A percentile compares a stretch with the other conserved stretches of the same genome.
Evolutionary conservation across 1,140 invertebrate species (phyloP).

Genomic region (Portunus trituberculatus): DNA sequence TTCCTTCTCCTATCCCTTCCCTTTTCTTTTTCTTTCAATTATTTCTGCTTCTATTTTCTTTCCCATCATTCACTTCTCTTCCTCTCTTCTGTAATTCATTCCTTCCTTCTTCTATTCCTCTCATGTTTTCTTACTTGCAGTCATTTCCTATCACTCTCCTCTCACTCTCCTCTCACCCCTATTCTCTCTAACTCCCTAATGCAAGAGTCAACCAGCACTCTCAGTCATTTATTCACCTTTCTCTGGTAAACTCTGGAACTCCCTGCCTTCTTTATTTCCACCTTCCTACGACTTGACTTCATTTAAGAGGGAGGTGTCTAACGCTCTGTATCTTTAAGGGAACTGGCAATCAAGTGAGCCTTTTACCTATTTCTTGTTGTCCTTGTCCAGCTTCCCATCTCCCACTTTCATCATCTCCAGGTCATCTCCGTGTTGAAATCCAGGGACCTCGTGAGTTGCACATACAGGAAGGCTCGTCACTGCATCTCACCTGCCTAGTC

Average conservation of each 20-base stretch:
- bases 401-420: background rate
- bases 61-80: background rate
- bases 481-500: conserved; percentile 45
- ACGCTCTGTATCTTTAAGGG: no score
- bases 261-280: no score
- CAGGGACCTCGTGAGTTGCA: conserved; percentile 32
- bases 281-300: no score
- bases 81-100: background rate
- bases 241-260: no score
- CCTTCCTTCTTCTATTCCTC: background rate
- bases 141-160: background rate
- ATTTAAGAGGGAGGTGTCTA: no score
- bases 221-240: no score
- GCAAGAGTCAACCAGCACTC: no score
- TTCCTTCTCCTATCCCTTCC: no score
- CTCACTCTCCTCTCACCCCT: background rate
- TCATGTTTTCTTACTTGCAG: background rate
- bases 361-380: no score
- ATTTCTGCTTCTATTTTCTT: background rate
- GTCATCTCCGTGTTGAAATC: conserved; percentile 49
- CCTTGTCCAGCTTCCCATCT: background rate
- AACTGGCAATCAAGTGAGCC: no score
- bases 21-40: background rate
- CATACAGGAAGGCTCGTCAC: conserved; percentile 39
- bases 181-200: no score